phyloP scores from a whole-genome alignment of 2,113 vertebrate genomes.

The Dipodomys spectabilis region DNA sequence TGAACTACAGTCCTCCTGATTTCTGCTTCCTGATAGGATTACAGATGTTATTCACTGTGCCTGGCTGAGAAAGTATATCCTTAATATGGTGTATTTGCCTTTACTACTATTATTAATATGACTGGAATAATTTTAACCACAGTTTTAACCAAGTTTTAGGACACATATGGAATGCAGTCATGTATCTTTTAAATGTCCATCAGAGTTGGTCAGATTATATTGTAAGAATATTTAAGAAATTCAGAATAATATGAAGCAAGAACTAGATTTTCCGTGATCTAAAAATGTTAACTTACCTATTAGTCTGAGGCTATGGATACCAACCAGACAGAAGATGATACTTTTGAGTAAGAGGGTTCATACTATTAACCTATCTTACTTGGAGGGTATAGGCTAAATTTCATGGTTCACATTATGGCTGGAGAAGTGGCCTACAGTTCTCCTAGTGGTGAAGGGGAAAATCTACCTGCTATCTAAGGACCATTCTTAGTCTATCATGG shows the following conservation, averaged over 20 bases:
- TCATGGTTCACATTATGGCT: neutral
- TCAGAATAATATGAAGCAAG: neutral
- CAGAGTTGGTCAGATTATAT: neutral
- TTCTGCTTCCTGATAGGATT: too few relatives aligned
- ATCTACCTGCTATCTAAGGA: neutral
- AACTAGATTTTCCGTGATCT: neutral
- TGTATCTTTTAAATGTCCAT: constrained; percentile 1
- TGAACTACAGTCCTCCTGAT: too few relatives aligned
- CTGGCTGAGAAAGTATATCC: neutral
- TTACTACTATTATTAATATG: neutral
- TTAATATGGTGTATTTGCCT: neutral
- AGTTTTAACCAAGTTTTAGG: neutral
- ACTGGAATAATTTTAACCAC: neutral
- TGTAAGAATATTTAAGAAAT: neutral
- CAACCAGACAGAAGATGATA: neutral
- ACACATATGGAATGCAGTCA: neutral
- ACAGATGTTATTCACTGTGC: too few relatives aligned
- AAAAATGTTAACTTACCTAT: neutral
- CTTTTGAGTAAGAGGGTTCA: neutral
- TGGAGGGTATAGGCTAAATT: neutral
- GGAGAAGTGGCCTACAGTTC: neutral
- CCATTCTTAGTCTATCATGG: neutral
- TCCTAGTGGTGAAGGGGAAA: neutral
- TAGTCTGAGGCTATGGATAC: neutral
- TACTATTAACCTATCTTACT: neutral